Evolutionary conservation across 1,140 invertebrate species (phyloP).

Genomic region (Papilio machaon): DNA sequence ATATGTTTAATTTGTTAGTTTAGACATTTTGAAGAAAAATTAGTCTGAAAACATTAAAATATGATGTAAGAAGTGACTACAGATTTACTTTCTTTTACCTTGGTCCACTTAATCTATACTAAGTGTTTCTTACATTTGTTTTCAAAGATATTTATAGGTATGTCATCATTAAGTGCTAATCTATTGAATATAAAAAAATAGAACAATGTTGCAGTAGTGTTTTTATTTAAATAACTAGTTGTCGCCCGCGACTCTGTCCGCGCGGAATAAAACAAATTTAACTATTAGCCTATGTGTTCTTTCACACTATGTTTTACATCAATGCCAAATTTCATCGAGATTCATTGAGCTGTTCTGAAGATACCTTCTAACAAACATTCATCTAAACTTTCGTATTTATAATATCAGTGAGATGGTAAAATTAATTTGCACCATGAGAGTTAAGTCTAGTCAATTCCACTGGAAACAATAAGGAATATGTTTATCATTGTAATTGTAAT

Average conservation of each 20-base stretch:
- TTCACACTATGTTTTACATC: too few relatives aligned
- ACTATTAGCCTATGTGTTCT: too few relatives aligned
- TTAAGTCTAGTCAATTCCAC: neutral
- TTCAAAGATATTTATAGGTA: neutral
- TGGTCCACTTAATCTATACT: slow-evolving; percentile 11
- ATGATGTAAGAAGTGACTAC: neutral
- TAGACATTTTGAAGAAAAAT: neutral
- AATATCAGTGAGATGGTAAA: too few relatives aligned
- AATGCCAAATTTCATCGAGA: too few relatives aligned
- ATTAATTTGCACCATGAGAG: neutral
- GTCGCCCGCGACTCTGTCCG: too few relatives aligned
- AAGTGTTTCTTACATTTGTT: neutral
- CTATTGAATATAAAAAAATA: neutral
- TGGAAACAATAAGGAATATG: neutral
- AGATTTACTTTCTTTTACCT: slow-evolving; percentile 31
- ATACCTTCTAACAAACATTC: too few relatives aligned
- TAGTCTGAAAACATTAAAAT: neutral
- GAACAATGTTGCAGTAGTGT: neutral
- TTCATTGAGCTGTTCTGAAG: too few relatives aligned
- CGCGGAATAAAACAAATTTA: too few relatives aligned
- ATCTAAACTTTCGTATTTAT: too few relatives aligned
- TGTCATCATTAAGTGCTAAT: too few relatives aligned
- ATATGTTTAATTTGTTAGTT: slow-evolving; percentile 44
- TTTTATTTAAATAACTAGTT: neutral
- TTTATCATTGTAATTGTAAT: neutral